Evolutionary conservation across 2,888 invertebrate genomes (phyloP).

Genomic region (Herminia tarsipennalis): DNA sequence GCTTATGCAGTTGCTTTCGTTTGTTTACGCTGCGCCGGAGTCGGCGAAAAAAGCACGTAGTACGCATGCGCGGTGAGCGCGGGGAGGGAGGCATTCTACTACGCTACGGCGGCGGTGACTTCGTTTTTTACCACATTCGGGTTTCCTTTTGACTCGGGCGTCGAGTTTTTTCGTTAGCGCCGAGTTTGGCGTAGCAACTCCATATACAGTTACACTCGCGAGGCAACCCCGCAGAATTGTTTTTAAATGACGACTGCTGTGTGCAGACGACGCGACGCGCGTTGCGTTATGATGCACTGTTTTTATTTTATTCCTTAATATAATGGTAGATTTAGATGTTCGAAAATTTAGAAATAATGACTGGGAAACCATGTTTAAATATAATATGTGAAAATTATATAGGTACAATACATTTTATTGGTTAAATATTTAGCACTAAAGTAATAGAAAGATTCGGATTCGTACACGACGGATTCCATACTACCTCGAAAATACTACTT

Average conservation of each 20-base stretch:
- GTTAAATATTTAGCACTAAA: too few species aligned
- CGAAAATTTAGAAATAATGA: too few species aligned
- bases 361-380: too few species aligned
- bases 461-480: too few species aligned
- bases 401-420: too few species aligned
- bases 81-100: constrained; percentile 62
- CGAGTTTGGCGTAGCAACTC: constrained; percentile 78
- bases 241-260: constrained; percentile 73
- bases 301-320: constrained; percentile 6
- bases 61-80: constrained; percentile 58
- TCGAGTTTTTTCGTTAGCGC: constrained; percentile 76
- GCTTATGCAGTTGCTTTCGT: constrained; percentile 56
- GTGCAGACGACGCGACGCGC: constrained; percentile 50
- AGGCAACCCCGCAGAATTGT: constrained; percentile 83
- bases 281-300: constrained; percentile 37
- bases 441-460: too few species aligned
- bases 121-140: constrained; percentile 70
- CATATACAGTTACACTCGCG: constrained; percentile 81
- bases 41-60: constrained; percentile 69
- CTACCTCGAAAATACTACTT: too few species aligned
- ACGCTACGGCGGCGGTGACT: constrained; percentile 62
- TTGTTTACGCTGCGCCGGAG: constrained; percentile 41
- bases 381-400: too few species aligned
- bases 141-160: constrained; percentile 73
- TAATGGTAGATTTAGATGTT: too few species aligned